phyloP scores from a whole-genome alignment of 1,140 invertebrate species.

The Chymomyza costata region DNA sequence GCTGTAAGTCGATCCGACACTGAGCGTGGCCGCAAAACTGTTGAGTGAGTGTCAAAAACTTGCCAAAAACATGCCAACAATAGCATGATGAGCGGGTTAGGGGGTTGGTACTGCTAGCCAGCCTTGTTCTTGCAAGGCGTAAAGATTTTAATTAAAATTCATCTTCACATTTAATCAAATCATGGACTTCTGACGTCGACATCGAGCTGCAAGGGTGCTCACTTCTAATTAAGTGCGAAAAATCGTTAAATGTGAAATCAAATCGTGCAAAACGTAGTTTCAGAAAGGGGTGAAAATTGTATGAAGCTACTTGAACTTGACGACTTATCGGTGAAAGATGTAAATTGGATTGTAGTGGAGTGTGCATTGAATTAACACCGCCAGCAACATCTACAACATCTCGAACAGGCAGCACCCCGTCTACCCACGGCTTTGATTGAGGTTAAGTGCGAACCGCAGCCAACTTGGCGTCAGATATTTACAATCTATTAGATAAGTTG shows the following conservation, averaged over 20 bases:
- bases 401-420: slow-evolving; percentile 2
- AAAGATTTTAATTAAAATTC: slow-evolving; percentile 75
- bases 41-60: slow-evolving; percentile 59
- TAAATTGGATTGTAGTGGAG: slow-evolving; percentile 55
- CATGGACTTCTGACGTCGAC: slow-evolving; percentile 68
- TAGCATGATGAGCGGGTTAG: background rate
- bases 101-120: slow-evolving; percentile 16
- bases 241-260: slow-evolving; percentile 75
- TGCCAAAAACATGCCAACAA: slow-evolving; percentile 17
- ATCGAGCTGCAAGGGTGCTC: slow-evolving; percentile 22
- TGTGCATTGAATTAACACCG: slow-evolving; percentile 57
- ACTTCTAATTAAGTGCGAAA: slow-evolving; percentile 75
- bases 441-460: slow-evolving; percentile 16
- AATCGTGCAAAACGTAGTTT: slow-evolving; percentile 74
- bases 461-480: slow-evolving; percentile 59
- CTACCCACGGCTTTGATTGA: slow-evolving; percentile 3
- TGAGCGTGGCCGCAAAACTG: slow-evolving; percentile 7
- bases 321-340: slow-evolving; percentile 35
- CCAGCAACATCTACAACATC: slow-evolving; percentile 28
- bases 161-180: slow-evolving; percentile 76
- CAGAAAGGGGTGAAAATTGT: slow-evolving; percentile 12
- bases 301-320: slow-evolving; percentile 16
- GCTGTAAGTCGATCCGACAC: no score
- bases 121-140: no score
- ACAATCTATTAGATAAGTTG: slow-evolving; percentile 56